Evolutionary conservation across 2,888 invertebrate species (phyloP).

Genomic region (Mystacides longicornis): DNA sequence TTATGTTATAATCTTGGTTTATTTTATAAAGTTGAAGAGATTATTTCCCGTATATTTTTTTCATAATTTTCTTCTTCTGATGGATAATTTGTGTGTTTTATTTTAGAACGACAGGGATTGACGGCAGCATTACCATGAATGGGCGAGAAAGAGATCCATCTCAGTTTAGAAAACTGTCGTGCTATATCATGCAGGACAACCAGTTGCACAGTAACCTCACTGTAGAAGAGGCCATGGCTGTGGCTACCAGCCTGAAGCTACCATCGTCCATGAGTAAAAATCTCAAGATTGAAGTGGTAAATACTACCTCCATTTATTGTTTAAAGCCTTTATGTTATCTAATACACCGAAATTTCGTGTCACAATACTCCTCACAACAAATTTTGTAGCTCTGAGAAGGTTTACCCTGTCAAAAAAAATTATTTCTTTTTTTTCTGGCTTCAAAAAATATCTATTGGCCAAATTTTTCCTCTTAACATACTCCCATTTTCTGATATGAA

Average conservation of each 20-base stretch:
- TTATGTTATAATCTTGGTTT: too few species aligned
- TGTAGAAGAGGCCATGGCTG: slow-evolving; percentile 90
- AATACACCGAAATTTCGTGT: not conserved
- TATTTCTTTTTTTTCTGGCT: too few species aligned
- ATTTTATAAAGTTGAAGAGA: too few species aligned
- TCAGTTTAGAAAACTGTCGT: slow-evolving; percentile 84
- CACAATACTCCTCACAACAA: too few species aligned
- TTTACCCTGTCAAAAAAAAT: too few species aligned
- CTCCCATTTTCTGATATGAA: too few species aligned
- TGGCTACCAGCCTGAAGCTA: slow-evolving; percentile 85
- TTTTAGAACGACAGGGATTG: slow-evolving; percentile 68
- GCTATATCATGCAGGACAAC: slow-evolving; percentile 96
- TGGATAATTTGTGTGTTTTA: too few species aligned
- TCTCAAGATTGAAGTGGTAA: slow-evolving; percentile 79
- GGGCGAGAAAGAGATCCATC: slow-evolving; percentile 76
- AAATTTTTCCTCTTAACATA: too few species aligned
- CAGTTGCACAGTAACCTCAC: slow-evolving; percentile 87
- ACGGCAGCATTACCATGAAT: slow-evolving; percentile 80
- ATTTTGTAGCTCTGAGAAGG: too few species aligned
- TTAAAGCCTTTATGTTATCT: not conserved
- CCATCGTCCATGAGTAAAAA: slow-evolving; percentile 59
- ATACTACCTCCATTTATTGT: slow-evolving; percentile 31
- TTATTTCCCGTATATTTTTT: too few species aligned
- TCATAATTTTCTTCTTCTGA: too few species aligned
- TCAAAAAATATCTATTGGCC: too few species aligned